These are phyloP conservation scores for Pseudeuparius sepicola DNA, from an alignment of 2,888 invertebrate species.

Conservation along the genomic window DNA sequence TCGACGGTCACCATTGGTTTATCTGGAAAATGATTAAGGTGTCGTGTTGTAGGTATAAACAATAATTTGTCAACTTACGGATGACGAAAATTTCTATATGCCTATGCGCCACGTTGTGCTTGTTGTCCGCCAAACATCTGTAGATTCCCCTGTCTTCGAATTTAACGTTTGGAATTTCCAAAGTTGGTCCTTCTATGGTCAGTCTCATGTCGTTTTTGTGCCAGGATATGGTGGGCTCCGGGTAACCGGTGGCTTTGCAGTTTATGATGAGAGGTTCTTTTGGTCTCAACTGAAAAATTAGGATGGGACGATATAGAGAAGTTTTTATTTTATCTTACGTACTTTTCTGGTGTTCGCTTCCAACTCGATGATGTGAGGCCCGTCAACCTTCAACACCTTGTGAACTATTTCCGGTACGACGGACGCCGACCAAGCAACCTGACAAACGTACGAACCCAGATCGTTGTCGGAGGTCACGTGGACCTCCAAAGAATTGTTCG, in stretches of 20 bases:
- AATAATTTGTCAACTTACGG: constrained; percentile 37
- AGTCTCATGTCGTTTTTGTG: constrained; percentile 27
- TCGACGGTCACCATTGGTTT: constrained; percentile 38
- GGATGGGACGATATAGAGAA: not conserved
- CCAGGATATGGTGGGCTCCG: constrained; percentile 40
- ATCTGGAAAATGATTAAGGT: constrained; percentile 31
- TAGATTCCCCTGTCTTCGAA: constrained; percentile 38
- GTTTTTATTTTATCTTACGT: not conserved
- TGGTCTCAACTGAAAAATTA: constrained; percentile 30
- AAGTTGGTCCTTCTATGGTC: constrained; percentile 29
- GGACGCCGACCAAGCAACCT: constrained; percentile 22
- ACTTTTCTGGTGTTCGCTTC: constrained; percentile 23
- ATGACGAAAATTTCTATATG: constrained; percentile 33
- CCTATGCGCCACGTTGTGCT: constrained; percentile 32
- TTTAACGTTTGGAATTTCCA: constrained; percentile 34
- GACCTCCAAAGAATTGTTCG: constrained; percentile 24
- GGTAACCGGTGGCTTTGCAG: constrained; percentile 39
- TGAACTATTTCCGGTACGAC: constrained; percentile 26
- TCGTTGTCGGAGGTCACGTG: constrained; percentile 21
- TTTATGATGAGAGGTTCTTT: constrained; percentile 36
- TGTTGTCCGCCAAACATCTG: constrained; percentile 41
- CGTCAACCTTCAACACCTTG: constrained; percentile 20
- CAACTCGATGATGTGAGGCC: constrained; percentile 29
- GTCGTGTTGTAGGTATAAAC: too few relatives aligned
- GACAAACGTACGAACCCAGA: constrained; percentile 31